Percentiles rank a stretch among this genome's conserved stretches.
These are phyloP conservation scores for Apogon hyalosoma DNA, from an alignment of 2,797 vertebrate species.

Conservation along the genomic window DNA sequence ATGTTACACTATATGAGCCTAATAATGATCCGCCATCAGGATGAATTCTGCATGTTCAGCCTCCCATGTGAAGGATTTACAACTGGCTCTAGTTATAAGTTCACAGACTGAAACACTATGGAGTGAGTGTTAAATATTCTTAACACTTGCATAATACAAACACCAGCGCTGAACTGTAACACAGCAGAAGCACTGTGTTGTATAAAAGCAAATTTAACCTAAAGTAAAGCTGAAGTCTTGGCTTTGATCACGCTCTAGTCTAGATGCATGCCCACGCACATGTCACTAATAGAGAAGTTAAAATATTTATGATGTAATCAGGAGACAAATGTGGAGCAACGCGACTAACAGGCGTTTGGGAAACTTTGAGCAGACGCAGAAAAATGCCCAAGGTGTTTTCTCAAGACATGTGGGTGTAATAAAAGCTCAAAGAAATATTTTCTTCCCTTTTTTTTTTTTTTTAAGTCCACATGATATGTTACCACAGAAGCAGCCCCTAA, in stretches of 20 bases:
- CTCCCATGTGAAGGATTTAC: constrained; percentile 52
- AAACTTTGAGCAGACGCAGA: constrained; percentile 56
- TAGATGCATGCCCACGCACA: constrained; percentile 47
- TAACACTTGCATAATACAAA: constrained; percentile 48
- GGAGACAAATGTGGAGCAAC: constrained; percentile 62
- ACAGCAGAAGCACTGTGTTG: constrained; percentile 19
- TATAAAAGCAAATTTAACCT: constrained; percentile 42
- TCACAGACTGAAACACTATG: constrained; percentile 35
- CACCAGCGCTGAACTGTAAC: constrained; percentile 27
- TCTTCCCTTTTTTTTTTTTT: constrained; percentile 13
- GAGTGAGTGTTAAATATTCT: constrained; percentile 36
- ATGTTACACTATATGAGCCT: constrained; percentile 66
- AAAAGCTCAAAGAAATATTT: constrained; percentile 65
- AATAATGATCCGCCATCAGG: constrained; percentile 72
- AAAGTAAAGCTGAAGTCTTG: constrained; percentile 38
- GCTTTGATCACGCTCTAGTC: constrained; percentile 36
- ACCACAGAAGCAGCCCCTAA: constrained; percentile 49
- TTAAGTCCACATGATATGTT: constrained; percentile 58
- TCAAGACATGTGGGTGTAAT: constrained; percentile 70
- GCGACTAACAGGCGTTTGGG: constrained; percentile 27
- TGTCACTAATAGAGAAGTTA: constrained; percentile 62
- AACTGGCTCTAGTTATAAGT: constrained; percentile 35
- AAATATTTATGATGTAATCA: constrained; percentile 77
- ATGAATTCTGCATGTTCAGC: constrained; percentile 34
- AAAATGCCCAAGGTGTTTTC: constrained; percentile 65